A percentile compares a stretch with the other conserved stretches of the same genome.
These are phyloP conservation scores for Oscheius sp. DNA, from an alignment of 2,888 invertebrate species.

Conservation along the genomic window DNA sequence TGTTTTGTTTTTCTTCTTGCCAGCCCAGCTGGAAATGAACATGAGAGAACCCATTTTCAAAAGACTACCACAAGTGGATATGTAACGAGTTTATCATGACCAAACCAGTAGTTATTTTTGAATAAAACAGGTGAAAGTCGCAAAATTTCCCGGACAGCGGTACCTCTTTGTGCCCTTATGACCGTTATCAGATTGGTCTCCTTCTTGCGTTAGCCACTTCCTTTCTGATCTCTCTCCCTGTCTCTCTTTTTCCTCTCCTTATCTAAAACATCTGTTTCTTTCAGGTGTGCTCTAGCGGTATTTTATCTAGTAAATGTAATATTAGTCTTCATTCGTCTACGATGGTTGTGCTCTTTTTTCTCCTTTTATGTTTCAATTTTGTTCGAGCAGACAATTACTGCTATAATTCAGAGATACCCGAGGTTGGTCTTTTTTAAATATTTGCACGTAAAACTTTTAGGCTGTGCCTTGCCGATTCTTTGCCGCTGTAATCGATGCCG, in stretches of 20 bases:
- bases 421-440: neutral
- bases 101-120: too few species aligned
- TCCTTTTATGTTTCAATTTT: neutral
- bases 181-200: neutral
- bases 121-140: too few species aligned
- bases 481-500: conserved; percentile 69
- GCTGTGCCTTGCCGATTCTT: conserved; percentile 61
- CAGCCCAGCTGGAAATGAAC: too few species aligned
- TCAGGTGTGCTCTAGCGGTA: conserved; percentile 8
- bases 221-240: neutral
- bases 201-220: neutral
- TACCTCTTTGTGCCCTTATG: neutral
- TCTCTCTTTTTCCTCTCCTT: conserved; percentile 1
- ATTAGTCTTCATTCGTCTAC: neutral
- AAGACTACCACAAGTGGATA: too few species aligned
- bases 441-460: conserved; percentile 28
- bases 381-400: neutral
- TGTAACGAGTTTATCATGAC: too few species aligned
- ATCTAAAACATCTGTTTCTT: conserved; percentile 18
- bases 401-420: neutral
- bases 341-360: neutral
- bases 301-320: neutral
- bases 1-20: too few species aligned
- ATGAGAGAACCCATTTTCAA: too few species aligned
- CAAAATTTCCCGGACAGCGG: neutral